Evolutionary conservation across 2,113 vertebrate species (phyloP).

Genomic region (Dunckerocampus dactyliophorus): DNA sequence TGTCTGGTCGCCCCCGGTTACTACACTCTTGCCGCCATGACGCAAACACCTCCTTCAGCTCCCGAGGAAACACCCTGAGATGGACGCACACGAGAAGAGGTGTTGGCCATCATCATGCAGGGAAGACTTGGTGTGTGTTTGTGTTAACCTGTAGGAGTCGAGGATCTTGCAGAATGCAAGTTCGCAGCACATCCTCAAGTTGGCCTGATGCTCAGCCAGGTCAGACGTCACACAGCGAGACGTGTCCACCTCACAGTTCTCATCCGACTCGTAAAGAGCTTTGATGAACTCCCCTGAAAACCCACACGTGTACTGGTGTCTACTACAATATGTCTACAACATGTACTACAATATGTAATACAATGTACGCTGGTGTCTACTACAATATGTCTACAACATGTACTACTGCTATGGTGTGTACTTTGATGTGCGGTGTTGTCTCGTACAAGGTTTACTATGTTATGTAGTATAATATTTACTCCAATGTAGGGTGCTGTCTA

Average conservation of each 20-base stretch:
- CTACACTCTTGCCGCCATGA: slow-evolving; percentile 94
- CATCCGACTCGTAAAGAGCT: slow-evolving; percentile 94
- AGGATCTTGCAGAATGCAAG: slow-evolving; percentile 99
- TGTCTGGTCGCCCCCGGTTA: slow-evolving; percentile 88
- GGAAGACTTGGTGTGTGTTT: background rate
- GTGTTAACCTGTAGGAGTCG: slow-evolving; percentile 88
- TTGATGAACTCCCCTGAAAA: slow-evolving; percentile 94
- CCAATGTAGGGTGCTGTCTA: background rate
- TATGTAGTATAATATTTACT: background rate
- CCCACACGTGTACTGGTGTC: background rate
- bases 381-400: too few relatives aligned
- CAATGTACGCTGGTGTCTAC: background rate
- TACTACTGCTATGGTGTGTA: too few relatives aligned
- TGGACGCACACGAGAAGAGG: background rate
- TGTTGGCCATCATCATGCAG: too few relatives aligned
- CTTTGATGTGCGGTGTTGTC: background rate
- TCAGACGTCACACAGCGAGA: slow-evolving; percentile 85
- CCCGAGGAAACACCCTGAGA: slow-evolving; percentile 83
- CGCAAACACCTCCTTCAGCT: slow-evolving; percentile 96
- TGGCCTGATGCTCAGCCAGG: slow-evolving; percentile 91
- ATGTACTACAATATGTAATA: too few relatives aligned
- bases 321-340: background rate
- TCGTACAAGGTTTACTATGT: too few relatives aligned
- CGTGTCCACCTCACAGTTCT: slow-evolving; percentile 95
- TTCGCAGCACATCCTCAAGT: slow-evolving; percentile 98